Conservation (phyloP, 2,113 vertebrate genomes). For the Callorhinus ursinus region DNA sequence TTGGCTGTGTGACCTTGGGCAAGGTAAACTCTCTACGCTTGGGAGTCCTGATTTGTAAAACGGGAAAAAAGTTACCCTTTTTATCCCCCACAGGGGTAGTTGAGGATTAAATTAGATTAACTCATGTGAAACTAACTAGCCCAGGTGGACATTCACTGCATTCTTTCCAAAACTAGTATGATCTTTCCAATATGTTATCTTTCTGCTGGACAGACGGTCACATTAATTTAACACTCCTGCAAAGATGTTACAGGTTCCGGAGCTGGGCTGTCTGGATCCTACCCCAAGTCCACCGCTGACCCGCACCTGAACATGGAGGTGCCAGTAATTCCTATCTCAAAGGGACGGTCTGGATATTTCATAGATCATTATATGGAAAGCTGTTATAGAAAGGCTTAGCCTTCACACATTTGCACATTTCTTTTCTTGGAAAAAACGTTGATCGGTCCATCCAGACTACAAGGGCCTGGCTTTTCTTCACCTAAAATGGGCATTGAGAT, state of each 20-base stretch:
- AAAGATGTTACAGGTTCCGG: neutral
- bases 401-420: neutral
- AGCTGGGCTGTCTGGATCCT: neutral
- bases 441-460: neutral
- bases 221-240: neutral
- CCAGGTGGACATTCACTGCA: neutral
- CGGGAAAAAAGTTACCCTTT: neutral
- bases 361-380: neutral
- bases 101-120: neutral
- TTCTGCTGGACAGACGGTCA: neutral
- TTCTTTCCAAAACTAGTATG: neutral
- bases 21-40: neutral
- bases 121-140: neutral
- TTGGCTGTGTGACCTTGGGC: neutral
- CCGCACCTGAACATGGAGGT: neutral
- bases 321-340: neutral
- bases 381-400: neutral
- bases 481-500: neutral
- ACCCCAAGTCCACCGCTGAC: neutral
- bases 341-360: neutral
- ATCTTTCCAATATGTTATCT: neutral
- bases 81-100: neutral
- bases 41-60: neutral
- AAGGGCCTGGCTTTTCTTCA: too few relatives aligned
- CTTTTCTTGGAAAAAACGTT: slow-evolving; percentile 12